phyloP scores from a whole-genome alignment of 1,140 invertebrate species.

The Paraescarpia echinospica region DNA sequence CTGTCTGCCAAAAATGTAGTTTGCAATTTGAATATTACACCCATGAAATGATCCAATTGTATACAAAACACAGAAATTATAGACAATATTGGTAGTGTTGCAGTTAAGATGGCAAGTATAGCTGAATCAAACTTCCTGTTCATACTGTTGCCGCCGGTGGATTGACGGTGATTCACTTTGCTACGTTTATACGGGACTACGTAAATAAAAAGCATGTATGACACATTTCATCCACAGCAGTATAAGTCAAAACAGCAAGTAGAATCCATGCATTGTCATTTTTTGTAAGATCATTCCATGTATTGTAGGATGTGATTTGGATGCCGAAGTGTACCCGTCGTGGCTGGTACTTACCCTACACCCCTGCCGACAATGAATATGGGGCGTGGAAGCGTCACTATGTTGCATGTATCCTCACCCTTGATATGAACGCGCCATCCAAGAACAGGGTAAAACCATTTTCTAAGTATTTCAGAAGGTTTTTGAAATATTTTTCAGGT shows the following conservation, averaged over 20 bases:
- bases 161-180: too few relatives aligned
- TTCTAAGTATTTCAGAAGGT: not conserved
- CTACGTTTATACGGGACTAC: too few relatives aligned
- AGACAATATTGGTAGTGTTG: too few relatives aligned
- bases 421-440: constrained; percentile 29
- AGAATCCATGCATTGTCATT: not conserved
- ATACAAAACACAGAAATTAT: too few relatives aligned
- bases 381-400: constrained; percentile 42
- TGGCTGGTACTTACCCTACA: constrained; percentile 43
- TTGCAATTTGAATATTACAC: too few relatives aligned
- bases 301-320: constrained; percentile 37
- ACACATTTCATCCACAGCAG: not conserved
- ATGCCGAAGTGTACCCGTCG: constrained; percentile 35
- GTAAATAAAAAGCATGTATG: not conserved
- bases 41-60: too few relatives aligned
- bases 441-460: constrained; percentile 10
- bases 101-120: too few relatives aligned
- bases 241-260: not conserved
- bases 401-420: constrained; percentile 31
- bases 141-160: too few relatives aligned
- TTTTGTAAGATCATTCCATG: not conserved
- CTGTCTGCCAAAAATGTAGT: too few relatives aligned
- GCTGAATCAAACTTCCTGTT: too few relatives aligned
- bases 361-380: constrained; percentile 32
- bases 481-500: too few relatives aligned